A percentile compares a stretch with the other conserved stretches of the same genome.
phyloP scores from a whole-genome alignment of 2,888 invertebrate species.

The Ecdyonurus torrentis region DNA sequence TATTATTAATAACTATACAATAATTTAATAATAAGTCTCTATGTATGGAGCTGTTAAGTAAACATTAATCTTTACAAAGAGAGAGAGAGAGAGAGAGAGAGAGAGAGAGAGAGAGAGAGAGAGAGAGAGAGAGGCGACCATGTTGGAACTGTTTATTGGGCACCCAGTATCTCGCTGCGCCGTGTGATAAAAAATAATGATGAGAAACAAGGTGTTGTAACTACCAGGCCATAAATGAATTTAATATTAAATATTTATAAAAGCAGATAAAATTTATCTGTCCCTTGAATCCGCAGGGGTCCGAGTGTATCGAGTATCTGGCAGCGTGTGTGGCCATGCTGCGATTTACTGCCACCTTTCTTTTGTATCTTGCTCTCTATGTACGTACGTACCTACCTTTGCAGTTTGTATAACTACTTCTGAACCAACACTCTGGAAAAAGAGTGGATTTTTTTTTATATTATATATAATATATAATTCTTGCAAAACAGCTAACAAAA shows the following conservation, averaged over 20 bases:
- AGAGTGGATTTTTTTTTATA: too few species aligned
- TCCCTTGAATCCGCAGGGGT: not conserved
- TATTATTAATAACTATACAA: too few species aligned
- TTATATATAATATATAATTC: too few species aligned
- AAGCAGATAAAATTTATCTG: too few species aligned
- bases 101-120: not conserved
- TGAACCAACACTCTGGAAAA: too few species aligned
- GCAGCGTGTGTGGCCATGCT: not conserved
- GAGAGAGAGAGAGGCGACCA: not conserved
- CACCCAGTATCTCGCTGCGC: not conserved
- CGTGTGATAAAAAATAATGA: not conserved
- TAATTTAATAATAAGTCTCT: too few species aligned
- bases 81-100: too few species aligned
- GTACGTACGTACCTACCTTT: too few species aligned
- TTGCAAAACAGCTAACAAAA: too few species aligned
- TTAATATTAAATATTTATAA: not conserved
- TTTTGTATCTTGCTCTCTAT: too few species aligned
- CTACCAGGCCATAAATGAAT: not conserved
- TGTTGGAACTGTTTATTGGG: not conserved
- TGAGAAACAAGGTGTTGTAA: not conserved
- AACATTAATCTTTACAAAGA: not conserved
- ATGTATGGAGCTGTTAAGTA: not conserved
- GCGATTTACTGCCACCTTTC: not conserved
- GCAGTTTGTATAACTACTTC: too few species aligned
- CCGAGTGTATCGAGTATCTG: not conserved